Evolutionary conservation across 2,888 invertebrate species (phyloP).

Genomic region (Pteria penguin): DNA sequence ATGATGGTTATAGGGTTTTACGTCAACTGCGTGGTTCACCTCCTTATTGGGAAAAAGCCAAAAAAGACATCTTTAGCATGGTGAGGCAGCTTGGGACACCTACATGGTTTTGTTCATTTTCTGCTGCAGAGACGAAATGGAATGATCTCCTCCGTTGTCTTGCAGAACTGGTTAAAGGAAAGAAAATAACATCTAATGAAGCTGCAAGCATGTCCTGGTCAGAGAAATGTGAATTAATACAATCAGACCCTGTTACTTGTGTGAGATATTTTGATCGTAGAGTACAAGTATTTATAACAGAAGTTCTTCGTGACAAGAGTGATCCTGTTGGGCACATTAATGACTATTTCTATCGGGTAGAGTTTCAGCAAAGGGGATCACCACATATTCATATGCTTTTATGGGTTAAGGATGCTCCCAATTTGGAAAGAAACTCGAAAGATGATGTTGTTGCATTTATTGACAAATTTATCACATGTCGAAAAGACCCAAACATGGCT

Average conservation of each 20-base stretch:
- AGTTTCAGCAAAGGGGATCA: slow-evolving; percentile 57
- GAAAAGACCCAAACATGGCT: slow-evolving; percentile 33
- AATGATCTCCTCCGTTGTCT: slow-evolving; percentile 26
- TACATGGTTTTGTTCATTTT: slow-evolving; percentile 18
- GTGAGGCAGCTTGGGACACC: slow-evolving; percentile 36
- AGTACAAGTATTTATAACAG: slow-evolving; percentile 33
- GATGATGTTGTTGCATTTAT: slow-evolving; percentile 38
- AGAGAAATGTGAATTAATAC: background rate
- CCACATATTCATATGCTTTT: slow-evolving; percentile 57
- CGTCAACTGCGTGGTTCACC: slow-evolving; percentile 48
- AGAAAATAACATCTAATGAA: background rate
- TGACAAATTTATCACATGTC: slow-evolving; percentile 45
- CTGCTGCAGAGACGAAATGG: slow-evolving; percentile 14
- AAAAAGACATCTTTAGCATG: slow-evolving; percentile 47
- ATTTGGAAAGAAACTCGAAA: slow-evolving; percentile 23
- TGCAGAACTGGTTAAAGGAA: background rate
- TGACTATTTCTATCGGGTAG: slow-evolving; percentile 54
- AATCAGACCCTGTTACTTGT: background rate
- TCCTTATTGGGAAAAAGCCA: slow-evolving; percentile 53
- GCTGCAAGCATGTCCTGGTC: background rate
- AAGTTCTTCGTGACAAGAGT: slow-evolving; percentile 19
- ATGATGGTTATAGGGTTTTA: slow-evolving; percentile 50
- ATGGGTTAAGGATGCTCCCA: slow-evolving; percentile 54
- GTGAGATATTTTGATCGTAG: background rate
- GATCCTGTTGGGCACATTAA: slow-evolving; percentile 46